A percentile compares a stretch with the other conserved stretches of the same genome.
Evolutionary conservation across 2,888 invertebrate genomes (phyloP).

Genomic region (Calliphora vomitoria): DNA sequence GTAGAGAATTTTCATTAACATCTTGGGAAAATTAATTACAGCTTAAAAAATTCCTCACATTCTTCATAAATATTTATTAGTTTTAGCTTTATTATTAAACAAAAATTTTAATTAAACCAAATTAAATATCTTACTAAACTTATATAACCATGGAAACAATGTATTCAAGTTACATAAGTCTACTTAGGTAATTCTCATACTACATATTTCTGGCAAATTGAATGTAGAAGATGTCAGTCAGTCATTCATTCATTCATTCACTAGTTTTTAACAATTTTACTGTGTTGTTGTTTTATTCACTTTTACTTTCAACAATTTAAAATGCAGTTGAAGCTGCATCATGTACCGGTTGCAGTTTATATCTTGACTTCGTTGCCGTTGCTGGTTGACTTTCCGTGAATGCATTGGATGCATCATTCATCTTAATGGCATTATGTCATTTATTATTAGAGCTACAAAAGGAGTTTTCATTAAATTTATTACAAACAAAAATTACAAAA

Average conservation of each 20-base stretch:
- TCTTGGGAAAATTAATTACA: background rate
- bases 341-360: constrained; percentile 43
- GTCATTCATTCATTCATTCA: constrained; percentile 50
- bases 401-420: constrained; percentile 49
- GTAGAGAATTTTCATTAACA: too few species aligned
- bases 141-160: constrained; percentile 18
- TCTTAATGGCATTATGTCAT: constrained; percentile 64
- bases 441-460: constrained; percentile 53
- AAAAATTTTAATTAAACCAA: background rate
- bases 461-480: constrained; percentile 58
- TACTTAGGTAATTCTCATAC: constrained; percentile 22
- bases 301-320: constrained; percentile 47
- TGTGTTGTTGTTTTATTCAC: constrained; percentile 37
- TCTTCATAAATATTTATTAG: background rate
- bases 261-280: constrained; percentile 19
- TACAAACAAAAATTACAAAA: constrained; percentile 35
- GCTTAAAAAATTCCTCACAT: background rate
- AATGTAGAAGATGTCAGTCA: constrained; percentile 68
- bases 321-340: constrained; percentile 19
- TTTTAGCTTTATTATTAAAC: background rate
- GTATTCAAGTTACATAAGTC: constrained; percentile 7
- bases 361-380: background rate
- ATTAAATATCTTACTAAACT: constrained; percentile 1
- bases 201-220: constrained; percentile 29
- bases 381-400: constrained; percentile 11